Conservation (phyloP, 2,888 invertebrate species). For the Eupithecia centaureata region DNA sequence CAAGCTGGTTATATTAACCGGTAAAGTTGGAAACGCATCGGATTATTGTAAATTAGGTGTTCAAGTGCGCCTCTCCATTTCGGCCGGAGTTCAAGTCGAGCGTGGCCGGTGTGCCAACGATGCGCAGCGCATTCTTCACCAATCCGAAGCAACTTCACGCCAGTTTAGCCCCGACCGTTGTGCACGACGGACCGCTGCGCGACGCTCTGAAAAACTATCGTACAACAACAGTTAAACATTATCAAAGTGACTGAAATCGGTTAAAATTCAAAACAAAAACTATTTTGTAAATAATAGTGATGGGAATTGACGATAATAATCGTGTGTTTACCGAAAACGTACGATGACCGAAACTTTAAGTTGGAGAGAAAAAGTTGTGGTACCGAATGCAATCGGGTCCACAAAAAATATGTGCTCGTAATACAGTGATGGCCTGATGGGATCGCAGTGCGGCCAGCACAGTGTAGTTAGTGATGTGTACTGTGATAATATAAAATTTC, state of each 20-base stretch:
- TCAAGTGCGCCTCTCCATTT: conserved; percentile 64
- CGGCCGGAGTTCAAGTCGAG: conserved; percentile 68
- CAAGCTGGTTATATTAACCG: conserved; percentile 80
- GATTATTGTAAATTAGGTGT: conserved; percentile 62
- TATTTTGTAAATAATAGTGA: conserved; percentile 57
- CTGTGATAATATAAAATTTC: conserved; percentile 82
- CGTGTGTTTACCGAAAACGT: conserved; percentile 51
- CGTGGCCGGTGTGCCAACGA: conserved; percentile 80
- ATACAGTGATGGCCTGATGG: conserved; percentile 80
- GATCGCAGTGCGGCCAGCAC: conserved; percentile 78
- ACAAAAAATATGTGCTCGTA: conserved; percentile 79
- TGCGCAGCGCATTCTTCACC: conserved; percentile 83
- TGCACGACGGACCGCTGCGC: conserved; percentile 66
- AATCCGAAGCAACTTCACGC: conserved; percentile 77
- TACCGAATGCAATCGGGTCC: conserved; percentile 72
- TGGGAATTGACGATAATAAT: conserved; percentile 61
- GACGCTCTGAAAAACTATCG: conserved; percentile 70
- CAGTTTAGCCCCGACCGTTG: conserved; percentile 75
- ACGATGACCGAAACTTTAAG: conserved; percentile 80
- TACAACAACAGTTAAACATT: conserved; percentile 72
- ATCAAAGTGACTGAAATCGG: conserved; percentile 69
- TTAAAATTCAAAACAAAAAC: conserved; percentile 55
- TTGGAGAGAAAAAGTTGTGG: conserved; percentile 77
- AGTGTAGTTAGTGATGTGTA: conserved; percentile 82
- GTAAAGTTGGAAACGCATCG: conserved; percentile 58